Base-by-base conservation (phyloP, 1,140 invertebrate species). In the Chelonus insularis region DNA sequence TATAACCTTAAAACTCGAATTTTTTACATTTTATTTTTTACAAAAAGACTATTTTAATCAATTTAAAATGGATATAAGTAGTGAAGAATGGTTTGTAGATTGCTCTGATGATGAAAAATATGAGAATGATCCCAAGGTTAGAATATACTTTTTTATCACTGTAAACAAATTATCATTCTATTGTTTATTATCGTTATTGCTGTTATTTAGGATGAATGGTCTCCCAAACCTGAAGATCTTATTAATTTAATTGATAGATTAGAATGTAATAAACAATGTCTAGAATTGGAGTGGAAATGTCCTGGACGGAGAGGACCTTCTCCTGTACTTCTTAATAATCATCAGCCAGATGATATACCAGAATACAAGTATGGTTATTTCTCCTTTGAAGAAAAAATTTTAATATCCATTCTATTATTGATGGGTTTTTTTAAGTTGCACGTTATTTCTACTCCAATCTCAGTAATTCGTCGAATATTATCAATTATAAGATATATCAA, bases 41-140 rank as follows among this genome's bases (percentile, higher is more conserved):
- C n/a, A 7, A 4, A 29, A 4, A 7, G 7, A 29, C 25, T 3
- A 7, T 29, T 29, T 29, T 29, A 29, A 4, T 29, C 3, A 4
- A 4, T 29, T 29, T 7, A 29, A 29, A 29, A 78, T 80, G 75
- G 84, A 86, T 60, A 68, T 76, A 20, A 83, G 77, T 68, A 82
- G 82, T 4, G 74, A 81, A 20, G 78, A 82, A 1, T 86, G 85
- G 84, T 78, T 76, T 9, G 69, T 86, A 7, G 79, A 85, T 0
- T 87, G 86, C 67, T 87, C 86, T 1, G 86, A 88, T 57, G 86
- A 88, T 23, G 86, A 88, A 64, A 81, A 82, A 59, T 82, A 82
- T 25, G 80, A 80, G 43, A 34, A 65, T 6, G 71, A 78, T 66
- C 59, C 66, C 4, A 79, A 78, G 68, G 77, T 80, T 65, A 68